These are phyloP conservation scores for Hestina assimilis DNA, from an alignment of 1,140 invertebrate genomes.

Conservation along the genomic window DNA sequence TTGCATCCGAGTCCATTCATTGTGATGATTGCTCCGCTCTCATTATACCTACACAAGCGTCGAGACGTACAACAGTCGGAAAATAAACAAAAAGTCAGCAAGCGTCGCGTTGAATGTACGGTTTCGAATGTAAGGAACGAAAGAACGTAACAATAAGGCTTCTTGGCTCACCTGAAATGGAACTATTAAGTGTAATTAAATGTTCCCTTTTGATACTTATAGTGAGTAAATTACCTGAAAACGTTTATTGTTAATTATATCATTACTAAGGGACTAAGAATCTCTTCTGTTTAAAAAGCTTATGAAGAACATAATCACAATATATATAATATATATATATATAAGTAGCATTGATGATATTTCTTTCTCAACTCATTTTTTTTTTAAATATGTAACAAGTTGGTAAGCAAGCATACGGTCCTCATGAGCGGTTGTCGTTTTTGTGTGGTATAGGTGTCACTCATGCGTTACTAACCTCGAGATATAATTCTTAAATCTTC, in stretches of 20 bases:
- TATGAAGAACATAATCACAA: too few relatives aligned
- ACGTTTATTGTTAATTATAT: not conserved
- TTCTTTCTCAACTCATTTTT: too few relatives aligned
- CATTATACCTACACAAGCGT: conserved; percentile 52
- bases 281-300: too few relatives aligned
- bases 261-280: too few relatives aligned
- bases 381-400: too few relatives aligned
- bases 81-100: conserved; percentile 33
- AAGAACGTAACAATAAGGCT: conserved; percentile 9
- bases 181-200: conserved; percentile 5
- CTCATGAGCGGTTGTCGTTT: too few relatives aligned
- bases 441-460: too few relatives aligned
- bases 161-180: not conserved
- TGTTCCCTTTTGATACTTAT: not conserved
- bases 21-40: conserved; percentile 69
- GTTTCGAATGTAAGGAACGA: conserved; percentile 14
- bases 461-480: too few relatives aligned
- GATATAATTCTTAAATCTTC: too few relatives aligned
- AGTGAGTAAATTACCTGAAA: not conserved
- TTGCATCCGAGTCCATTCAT: conserved; percentile 60
- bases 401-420: too few relatives aligned
- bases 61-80: conserved; percentile 35
- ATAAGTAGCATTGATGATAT: too few relatives aligned
- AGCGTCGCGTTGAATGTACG: conserved; percentile 15
- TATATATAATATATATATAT: too few relatives aligned